Evolutionary conservation across 2,113 vertebrate genomes (phyloP).

Genomic region (Hepsetus odoe): DNA sequence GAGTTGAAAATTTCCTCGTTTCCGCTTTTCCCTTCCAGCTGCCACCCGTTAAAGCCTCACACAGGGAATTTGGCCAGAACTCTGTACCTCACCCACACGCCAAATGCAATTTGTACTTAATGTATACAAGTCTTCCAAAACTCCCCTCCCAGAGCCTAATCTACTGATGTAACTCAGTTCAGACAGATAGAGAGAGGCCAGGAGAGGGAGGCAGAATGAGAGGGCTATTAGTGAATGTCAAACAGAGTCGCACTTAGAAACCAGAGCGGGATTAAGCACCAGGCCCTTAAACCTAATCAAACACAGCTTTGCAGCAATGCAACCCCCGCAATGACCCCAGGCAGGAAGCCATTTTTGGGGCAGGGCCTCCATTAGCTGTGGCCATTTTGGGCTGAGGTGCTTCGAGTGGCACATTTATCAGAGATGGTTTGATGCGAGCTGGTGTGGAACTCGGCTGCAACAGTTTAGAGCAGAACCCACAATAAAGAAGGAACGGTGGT

Average conservation of each 20-base stretch:
- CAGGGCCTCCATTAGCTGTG: slow-evolving; percentile 16
- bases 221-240: slow-evolving; percentile 51
- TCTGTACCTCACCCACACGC: slow-evolving; percentile 13
- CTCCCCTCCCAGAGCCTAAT: slow-evolving; percentile 32
- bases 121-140: slow-evolving; percentile 29
- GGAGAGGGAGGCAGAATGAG: slow-evolving; percentile 26
- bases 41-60: slow-evolving; percentile 8
- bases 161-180: slow-evolving; percentile 20
- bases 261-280: slow-evolving; percentile 54
- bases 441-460: slow-evolving; percentile 13
- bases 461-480: slow-evolving; percentile 11
- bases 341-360: slow-evolving; percentile 39
- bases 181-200: slow-evolving; percentile 9
- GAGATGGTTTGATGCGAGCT: slow-evolving; percentile 16
- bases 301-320: slow-evolving; percentile 60
- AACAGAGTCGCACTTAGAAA: slow-evolving; percentile 51
- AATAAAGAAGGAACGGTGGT: slow-evolving; percentile 22
- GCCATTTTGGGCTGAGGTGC: slow-evolving; percentile 47
- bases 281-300: slow-evolving; percentile 63
- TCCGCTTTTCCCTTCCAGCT: slow-evolving; percentile 30
- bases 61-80: slow-evolving; percentile 15
- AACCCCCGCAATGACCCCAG: slow-evolving; percentile 32
- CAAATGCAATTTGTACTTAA: slow-evolving; percentile 45
- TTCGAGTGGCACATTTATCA: slow-evolving; percentile 62
- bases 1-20: slow-evolving; percentile 23